These are phyloP conservation scores for Pseudococcus longispinus DNA, from an alignment of 2,888 invertebrate species.

Conservation along the genomic window DNA sequence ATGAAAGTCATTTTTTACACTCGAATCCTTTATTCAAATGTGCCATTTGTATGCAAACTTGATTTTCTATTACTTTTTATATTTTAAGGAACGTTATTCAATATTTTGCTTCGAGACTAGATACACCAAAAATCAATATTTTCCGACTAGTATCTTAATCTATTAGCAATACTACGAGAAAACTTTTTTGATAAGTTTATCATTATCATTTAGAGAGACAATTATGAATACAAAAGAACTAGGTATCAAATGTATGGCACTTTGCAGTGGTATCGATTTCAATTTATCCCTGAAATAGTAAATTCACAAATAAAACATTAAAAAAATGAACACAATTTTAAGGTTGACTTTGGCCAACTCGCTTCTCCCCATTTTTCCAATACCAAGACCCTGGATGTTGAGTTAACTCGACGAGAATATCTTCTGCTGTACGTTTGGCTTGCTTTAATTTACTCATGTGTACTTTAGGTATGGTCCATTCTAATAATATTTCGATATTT, in stretches of 20 bases:
- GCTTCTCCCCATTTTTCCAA: slow-evolving; percentile 24
- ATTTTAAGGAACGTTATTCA: background rate
- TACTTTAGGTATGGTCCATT: slow-evolving; percentile 80
- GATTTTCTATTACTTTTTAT: background rate
- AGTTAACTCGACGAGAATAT: slow-evolving; percentile 78
- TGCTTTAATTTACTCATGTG: slow-evolving; percentile 78
- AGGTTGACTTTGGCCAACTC: background rate
- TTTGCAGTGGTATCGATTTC: background rate
- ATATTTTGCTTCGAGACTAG: background rate
- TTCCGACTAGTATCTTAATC: background rate
- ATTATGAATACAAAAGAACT: background rate
- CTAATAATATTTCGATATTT: slow-evolving; percentile 79
- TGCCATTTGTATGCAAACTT: background rate
- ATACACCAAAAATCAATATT: background rate
- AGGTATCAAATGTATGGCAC: background rate
- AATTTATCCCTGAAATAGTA: background rate
- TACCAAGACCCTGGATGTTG: slow-evolving; percentile 49
- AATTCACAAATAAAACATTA: background rate
- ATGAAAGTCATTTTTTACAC: slow-evolving; percentile 4
- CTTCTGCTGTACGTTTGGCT: slow-evolving; percentile 79
- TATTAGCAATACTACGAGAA: background rate
- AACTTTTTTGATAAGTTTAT: background rate
- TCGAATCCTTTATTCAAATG: background rate
- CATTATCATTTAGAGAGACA: background rate
- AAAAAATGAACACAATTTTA: slow-evolving; percentile 18